Evolutionary conservation across 1,140 invertebrate species (phyloP).

Genomic region (Camponotus floridanus): DNA sequence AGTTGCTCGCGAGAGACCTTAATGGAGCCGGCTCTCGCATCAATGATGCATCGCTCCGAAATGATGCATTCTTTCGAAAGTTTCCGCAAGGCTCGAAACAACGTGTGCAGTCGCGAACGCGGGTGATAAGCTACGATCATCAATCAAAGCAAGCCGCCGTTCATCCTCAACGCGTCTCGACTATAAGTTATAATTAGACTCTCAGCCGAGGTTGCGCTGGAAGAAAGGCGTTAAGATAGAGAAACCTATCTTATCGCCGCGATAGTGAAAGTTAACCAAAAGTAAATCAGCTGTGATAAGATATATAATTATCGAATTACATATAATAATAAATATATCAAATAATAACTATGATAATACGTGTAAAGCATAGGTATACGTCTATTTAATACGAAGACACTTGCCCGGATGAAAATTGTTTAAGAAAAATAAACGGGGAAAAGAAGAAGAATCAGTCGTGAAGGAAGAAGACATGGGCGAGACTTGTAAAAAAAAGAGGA

Average conservation of each 20-base stretch:
- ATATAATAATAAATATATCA: neutral
- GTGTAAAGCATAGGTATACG: neutral
- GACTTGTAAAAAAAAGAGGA: too few relatives aligned
- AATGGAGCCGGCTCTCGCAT: constrained; percentile 13
- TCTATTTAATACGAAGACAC: constrained; percentile 7
- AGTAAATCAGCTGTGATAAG: constrained; percentile 81
- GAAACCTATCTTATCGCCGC: constrained; percentile 24
- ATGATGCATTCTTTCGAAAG: constrained; percentile 6
- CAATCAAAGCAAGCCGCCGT: constrained; percentile 41
- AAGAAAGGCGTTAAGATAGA: constrained; percentile 19
- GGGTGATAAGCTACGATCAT: constrained; percentile 44
- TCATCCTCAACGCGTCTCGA: constrained; percentile 49
- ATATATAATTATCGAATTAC: constrained; percentile 56
- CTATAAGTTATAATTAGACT: constrained; percentile 55
- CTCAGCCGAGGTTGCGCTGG: constrained; percentile 28
- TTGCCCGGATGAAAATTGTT: neutral
- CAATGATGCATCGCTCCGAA: constrained; percentile 9
- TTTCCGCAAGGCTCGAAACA: neutral
- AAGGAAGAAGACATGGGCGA: neutral
- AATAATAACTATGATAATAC: neutral
- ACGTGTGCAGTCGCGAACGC: neutral
- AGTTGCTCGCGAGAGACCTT: neutral
- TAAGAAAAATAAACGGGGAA: neutral
- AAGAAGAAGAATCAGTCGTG: neutral
- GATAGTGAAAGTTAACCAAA: constrained; percentile 79